phyloP scores from a whole-genome alignment of 2,797 vertebrate species.

The Ciconia nigra region DNA sequence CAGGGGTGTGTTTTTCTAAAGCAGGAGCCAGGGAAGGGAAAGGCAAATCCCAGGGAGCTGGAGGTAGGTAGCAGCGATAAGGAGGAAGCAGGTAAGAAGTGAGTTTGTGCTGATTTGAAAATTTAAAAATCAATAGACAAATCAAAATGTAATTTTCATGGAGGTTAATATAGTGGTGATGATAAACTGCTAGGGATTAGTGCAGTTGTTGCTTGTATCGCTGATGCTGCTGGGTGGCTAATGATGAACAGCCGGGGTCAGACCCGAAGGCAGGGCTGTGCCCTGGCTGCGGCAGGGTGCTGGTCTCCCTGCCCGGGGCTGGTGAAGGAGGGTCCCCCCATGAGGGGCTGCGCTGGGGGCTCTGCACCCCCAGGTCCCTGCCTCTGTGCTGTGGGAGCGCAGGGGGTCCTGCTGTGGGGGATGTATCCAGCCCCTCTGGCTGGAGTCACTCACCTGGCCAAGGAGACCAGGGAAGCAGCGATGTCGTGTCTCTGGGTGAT shows the following conservation, averaged over 20 bases:
- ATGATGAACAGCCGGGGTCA: not conserved
- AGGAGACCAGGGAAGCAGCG: not conserved
- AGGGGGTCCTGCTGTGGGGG: not conserved
- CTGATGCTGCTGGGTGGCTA: not conserved
- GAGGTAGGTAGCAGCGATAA: not conserved
- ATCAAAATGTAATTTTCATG: not conserved
- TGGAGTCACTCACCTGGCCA: not conserved
- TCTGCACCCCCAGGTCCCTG: not conserved
- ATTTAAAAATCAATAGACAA: not conserved
- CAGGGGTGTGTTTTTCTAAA: not conserved
- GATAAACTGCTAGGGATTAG: not conserved
- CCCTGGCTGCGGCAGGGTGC: not conserved
- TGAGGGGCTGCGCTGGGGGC: not conserved
- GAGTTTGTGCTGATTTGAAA: not conserved
- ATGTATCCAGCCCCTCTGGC: not conserved
- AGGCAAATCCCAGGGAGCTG: not conserved
- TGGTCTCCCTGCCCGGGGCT: not conserved
- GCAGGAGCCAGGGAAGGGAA: not conserved
- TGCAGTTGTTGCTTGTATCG: not conserved
- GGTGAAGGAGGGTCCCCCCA: not conserved
- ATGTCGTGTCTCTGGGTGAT: rapidly evolving
- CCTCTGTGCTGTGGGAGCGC: no score
- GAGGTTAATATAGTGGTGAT: not conserved
- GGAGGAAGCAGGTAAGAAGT: not conserved
- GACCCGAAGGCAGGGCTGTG: rapidly evolving